phyloP scores from a whole-genome alignment of 1,140 invertebrate species.

The Anadara kagoshimensis region DNA sequence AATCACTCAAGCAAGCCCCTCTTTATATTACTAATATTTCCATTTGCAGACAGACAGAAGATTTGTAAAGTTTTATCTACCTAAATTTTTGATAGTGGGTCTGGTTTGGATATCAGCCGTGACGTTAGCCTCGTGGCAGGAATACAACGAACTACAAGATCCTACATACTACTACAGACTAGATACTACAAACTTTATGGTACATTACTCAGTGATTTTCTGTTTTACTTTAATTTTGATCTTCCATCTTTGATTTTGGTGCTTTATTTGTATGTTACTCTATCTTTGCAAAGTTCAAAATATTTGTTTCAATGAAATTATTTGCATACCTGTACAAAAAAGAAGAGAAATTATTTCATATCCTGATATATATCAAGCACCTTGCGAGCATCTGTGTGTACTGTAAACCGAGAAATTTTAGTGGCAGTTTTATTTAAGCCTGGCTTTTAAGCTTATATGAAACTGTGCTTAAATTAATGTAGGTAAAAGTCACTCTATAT shows the following conservation, averaged over 20 bases:
- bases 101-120: constrained; percentile 91
- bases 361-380: too few species aligned
- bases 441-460: too few species aligned
- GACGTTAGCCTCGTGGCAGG: constrained; percentile 90
- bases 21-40: too few species aligned
- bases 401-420: too few species aligned
- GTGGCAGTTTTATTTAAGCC: too few species aligned
- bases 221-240: background rate
- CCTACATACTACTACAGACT: constrained; percentile 94
- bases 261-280: background rate
- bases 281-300: background rate
- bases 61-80: constrained; percentile 90
- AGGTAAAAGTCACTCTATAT: too few species aligned
- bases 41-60: constrained; percentile 86
- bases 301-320: too few species aligned
- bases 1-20: too few species aligned
- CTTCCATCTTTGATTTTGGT: background rate
- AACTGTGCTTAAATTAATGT: too few species aligned
- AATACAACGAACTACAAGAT: constrained; percentile 89
- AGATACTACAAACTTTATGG: constrained; percentile 91
- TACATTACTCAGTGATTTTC: constrained; percentile 76
- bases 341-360: too few species aligned
- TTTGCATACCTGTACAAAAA: too few species aligned
- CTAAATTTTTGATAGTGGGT: constrained; percentile 91
- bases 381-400: too few species aligned